Percentiles rank a stretch among this genome's conserved stretches.
These are phyloP conservation scores for Elysia chlorotica DNA, from an alignment of 1,140 invertebrate genomes.

Conservation along the genomic window DNA sequence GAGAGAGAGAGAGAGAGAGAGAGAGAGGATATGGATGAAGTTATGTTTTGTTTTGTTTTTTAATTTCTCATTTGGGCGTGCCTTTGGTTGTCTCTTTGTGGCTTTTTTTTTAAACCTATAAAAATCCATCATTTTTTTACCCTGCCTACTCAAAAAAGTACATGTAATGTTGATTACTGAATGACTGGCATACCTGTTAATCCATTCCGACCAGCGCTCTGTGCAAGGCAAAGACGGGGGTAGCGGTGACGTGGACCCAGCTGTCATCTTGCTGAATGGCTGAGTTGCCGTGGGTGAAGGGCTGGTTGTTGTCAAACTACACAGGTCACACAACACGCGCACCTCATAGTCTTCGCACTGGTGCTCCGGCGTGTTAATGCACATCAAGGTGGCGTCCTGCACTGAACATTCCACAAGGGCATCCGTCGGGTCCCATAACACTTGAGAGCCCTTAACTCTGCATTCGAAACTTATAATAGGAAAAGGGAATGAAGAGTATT, in stretches of 20 bases:
- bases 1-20: neutral
- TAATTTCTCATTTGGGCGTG: neutral
- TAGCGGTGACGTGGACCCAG: neutral
- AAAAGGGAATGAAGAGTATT: neutral
- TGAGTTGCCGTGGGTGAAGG: conserved; percentile 10
- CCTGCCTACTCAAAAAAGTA: neutral
- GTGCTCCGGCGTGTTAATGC: conserved; percentile 57
- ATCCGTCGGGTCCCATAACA: conserved; percentile 36
- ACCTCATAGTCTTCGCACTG: conserved; percentile 74
- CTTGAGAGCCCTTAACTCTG: neutral
- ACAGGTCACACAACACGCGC: conserved; percentile 70
- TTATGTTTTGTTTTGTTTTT: neutral
- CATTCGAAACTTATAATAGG: conserved; percentile 6
- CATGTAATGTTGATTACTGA: neutral
- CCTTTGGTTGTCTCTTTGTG: neutral
- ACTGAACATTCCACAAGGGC: conserved; percentile 74
- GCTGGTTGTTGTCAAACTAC: conserved; percentile 13
- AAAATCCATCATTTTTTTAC: neutral
- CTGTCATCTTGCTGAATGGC: neutral
- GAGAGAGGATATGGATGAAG: neutral
- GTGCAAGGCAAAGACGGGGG: neutral
- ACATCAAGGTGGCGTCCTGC: conserved; percentile 71
- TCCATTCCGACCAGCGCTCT: neutral
- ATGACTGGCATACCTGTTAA: neutral
- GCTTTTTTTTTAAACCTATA: neutral